phyloP scores from a whole-genome alignment of 2,113 vertebrate genomes.

The Tachuris rubrigastra region DNA sequence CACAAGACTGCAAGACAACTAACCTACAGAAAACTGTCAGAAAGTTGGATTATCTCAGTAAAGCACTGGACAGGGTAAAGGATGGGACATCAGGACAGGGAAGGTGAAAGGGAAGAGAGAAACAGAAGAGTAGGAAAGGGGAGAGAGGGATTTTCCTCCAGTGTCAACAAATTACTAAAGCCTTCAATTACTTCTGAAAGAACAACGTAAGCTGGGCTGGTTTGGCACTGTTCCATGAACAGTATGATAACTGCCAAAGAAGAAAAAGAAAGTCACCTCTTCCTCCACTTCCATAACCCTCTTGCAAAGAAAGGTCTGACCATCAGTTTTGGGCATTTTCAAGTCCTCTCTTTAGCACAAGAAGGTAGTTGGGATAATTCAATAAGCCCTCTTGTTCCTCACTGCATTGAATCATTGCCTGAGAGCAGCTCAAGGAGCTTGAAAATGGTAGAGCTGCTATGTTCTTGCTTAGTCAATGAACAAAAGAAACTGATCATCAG shows the following conservation, averaged over 20 bases:
- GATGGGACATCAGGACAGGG: not conserved
- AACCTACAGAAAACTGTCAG: not conserved
- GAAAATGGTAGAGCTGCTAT: not conserved
- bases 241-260: not conserved
- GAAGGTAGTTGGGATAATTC: not conserved
- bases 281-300: not conserved
- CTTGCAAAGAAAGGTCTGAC: not conserved
- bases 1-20: not conserved
- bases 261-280: not conserved
- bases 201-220: not conserved
- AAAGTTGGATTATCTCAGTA: not conserved
- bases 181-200: not conserved
- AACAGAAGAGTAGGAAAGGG: not conserved
- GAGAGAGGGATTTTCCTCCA: not conserved
- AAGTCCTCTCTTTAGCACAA: not conserved
- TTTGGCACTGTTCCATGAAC: not conserved
- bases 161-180: not conserved
- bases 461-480: not conserved
- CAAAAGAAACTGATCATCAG: not conserved
- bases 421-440: not conserved
- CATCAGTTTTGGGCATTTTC: not conserved
- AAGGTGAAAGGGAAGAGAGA: not conserved
- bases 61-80: not conserved
- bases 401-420: not conserved
- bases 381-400: not conserved